Percentiles rank a stretch among this genome's conserved stretches.
phyloP scores from a whole-genome alignment of 2,113 vertebrate species.

The Strigops habroptila region DNA sequence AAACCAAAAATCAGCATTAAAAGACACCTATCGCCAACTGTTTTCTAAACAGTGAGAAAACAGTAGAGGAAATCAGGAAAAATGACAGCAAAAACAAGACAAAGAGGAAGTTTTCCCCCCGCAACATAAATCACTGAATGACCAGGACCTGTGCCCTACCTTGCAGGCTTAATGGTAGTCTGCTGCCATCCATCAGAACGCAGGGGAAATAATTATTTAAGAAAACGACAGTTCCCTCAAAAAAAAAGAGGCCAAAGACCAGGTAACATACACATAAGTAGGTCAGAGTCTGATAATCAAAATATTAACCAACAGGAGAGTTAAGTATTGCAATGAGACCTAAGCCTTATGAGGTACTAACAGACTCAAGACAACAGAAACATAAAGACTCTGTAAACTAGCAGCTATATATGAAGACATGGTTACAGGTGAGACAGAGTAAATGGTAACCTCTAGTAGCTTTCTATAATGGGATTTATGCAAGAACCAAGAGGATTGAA shows the following conservation, averaged over 20 bases:
- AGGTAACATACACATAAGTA: background rate
- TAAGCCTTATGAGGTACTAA: background rate
- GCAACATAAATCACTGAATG: background rate
- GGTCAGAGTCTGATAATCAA: background rate
- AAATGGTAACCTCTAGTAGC: background rate
- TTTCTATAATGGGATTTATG: background rate
- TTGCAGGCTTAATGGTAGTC: background rate
- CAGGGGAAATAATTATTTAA: background rate
- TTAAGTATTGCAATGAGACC: background rate
- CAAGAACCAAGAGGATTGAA: background rate
- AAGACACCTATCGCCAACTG: background rate
- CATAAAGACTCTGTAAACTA: background rate
- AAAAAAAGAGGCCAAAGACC: background rate
- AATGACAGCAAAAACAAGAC: background rate
- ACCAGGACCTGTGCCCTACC: too few species aligned
- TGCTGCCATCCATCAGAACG: background rate
- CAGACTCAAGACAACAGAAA: background rate
- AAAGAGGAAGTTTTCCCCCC: background rate
- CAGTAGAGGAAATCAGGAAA: background rate
- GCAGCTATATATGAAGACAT: background rate
- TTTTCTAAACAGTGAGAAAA: background rate
- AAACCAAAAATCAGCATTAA: background rate
- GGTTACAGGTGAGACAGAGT: background rate
- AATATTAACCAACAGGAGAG: background rate
- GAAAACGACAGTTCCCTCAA: background rate